Evolutionary conservation across 1,140 invertebrate genomes (phyloP), one percentile per base, ranked within the genome.

Genomic region (Antheraea mylitta): DNA sequence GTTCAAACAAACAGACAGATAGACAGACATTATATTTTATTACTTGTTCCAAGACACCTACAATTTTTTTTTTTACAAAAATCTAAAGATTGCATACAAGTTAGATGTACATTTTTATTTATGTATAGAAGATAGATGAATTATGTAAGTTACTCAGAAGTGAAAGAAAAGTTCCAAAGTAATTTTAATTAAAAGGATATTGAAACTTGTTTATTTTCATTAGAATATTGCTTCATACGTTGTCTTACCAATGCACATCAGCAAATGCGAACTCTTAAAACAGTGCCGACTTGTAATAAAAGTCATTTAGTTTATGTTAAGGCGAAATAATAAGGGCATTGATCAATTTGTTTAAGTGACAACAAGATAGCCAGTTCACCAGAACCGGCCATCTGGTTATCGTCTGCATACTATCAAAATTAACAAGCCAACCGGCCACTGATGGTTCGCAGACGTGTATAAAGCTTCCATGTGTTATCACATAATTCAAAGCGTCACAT

Each of bases 291-390:
- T 53, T 5, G 11, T 53, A 53, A 16, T 16, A 53, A 5, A 53
- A 53, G 45, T 53, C 45, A 13, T n/a, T 53, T 6, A 0, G 45
- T 53, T 53, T n/a, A 53, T 53, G 16, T 53, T 53, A 53, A 53
- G 45, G 45, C 45, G 45, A 13, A 13, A 53, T 53, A 53, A 53
- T 53, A 53, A 53, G 45, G 45, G 45, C 45, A 53, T 53, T 53
- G 45, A 53, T 9, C 16, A 53, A 53, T 53, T 53, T n/a, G 13
- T 53, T 53, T 53, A 53, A 53, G 45, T 53, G 45, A 53, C 45
- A 53, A 53, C 45, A n/a, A 53, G 45, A 53, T 53, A 53, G 45
- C 11, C 45, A 53, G 45, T 53, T 53, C 45, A 53, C 45, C 45
- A 53, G 45, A 53, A 53, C 45, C 45, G 6, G 45, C 45, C 45